Percentiles rank a stretch among this genome's conserved stretches.
phyloP scores from a whole-genome alignment of 1,140 invertebrate species.

The Grapholita molesta region DNA sequence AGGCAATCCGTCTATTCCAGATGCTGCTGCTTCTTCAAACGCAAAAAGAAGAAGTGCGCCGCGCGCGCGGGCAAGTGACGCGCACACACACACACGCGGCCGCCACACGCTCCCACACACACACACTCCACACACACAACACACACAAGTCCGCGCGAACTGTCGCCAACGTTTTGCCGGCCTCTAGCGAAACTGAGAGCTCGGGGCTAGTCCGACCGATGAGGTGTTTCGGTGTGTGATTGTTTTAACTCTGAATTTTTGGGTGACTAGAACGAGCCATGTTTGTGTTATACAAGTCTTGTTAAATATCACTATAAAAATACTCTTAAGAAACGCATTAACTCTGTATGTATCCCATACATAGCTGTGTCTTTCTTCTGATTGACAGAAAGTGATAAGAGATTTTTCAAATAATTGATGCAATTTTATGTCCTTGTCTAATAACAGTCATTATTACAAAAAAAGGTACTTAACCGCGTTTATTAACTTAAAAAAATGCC shows the following conservation, averaged over 20 bases:
- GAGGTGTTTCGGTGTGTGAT: neutral
- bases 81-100: conserved; percentile 37
- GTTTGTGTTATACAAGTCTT: too few species aligned
- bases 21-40: conserved; percentile 98
- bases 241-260: neutral
- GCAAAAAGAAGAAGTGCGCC: conserved; percentile 96
- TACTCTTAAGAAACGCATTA: too few species aligned
- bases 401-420: too few species aligned
- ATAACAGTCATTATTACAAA: too few species aligned
- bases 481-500: too few species aligned
- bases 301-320: too few species aligned
- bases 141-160: neutral
- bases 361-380: too few species aligned
- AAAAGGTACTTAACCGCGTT: too few species aligned
- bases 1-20: conserved; percentile 83
- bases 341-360: too few species aligned
- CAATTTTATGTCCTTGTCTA: too few species aligned
- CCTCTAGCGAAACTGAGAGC: neutral
- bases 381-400: too few species aligned
- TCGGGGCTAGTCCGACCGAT: neutral
- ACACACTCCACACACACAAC: neutral
- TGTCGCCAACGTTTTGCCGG: neutral
- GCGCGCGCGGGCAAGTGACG: conserved; percentile 88
- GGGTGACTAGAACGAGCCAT: neutral
- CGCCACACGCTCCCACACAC: conserved; percentile 16